A percentile compares a stretch with the other conserved stretches of the same genome.
Evolutionary conservation across 2,797 vertebrate species (phyloP).

Genomic region (Xenentodon cancila): DNA sequence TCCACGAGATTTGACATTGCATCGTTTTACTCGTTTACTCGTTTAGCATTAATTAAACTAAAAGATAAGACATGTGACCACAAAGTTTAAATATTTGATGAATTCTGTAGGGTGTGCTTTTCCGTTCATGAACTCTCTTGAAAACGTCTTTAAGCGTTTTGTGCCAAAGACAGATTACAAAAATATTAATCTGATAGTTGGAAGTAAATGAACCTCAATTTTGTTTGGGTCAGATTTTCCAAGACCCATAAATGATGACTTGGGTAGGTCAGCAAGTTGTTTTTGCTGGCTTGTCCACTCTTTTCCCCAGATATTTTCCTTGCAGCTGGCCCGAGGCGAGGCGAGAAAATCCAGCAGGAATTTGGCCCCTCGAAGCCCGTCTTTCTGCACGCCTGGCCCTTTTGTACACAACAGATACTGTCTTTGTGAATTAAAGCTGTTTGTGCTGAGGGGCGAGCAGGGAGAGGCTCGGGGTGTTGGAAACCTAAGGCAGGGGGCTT

Average conservation of each 20-base stretch:
- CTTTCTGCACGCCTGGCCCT: constrained; percentile 73
- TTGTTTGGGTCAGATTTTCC: constrained; percentile 72
- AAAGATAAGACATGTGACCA: constrained; percentile 3
- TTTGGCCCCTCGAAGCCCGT: constrained; percentile 76
- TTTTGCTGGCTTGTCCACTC: constrained; percentile 77
- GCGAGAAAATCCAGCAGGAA: constrained; percentile 80
- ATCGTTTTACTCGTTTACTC: constrained; percentile 11
- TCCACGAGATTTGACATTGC: background rate
- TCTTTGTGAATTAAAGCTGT: constrained; percentile 80
- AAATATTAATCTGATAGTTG: constrained; percentile 59
- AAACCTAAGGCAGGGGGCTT: constrained; percentile 48
- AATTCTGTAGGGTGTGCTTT: constrained; percentile 30
- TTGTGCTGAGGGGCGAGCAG: constrained; percentile 73
- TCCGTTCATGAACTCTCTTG: constrained; percentile 17
- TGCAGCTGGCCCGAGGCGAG: constrained; percentile 78
- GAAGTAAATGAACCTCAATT: constrained; percentile 57
- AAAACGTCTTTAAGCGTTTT: constrained; percentile 16
- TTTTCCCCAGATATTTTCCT: constrained; percentile 77
- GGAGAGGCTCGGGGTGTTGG: constrained; percentile 48
- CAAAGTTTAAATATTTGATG: background rate
- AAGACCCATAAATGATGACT: constrained; percentile 74
- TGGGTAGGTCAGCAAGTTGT: constrained; percentile 77
- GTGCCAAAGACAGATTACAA: constrained; percentile 43
- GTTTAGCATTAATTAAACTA: constrained; percentile 4
- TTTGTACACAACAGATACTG: constrained; percentile 81